Evolutionary conservation across 1,140 invertebrate genomes (phyloP), one percentile per base, ranked within the genome.

Genomic region (Aphelenchoides avenae): DNA sequence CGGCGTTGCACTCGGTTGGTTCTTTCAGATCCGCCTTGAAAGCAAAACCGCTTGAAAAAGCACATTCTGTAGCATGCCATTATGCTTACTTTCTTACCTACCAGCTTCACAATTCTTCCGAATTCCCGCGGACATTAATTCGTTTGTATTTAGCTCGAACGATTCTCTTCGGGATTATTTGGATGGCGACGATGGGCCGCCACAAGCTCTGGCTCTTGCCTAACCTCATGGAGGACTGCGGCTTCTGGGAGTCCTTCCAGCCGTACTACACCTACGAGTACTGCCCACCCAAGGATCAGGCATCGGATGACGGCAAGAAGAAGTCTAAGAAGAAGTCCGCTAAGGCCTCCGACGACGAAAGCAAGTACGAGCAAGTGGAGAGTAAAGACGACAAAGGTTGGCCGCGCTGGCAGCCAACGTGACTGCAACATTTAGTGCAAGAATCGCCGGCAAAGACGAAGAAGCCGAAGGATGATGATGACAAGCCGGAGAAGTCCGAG

Each of bases 181-280:
- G 92, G 91, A 71, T 87, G 1, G 64, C 89, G 1, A 91, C 90
- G 0, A 80, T 91, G 49, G 91, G 92, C 2, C 85, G 87, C 75
- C 87, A 95, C 79, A 90, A 95, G 75, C 84, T 99, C 47, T 97
- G 93, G 91, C 83, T 98, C 46, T 82, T 99, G 56, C 94, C 94
- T 0, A 98, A 98, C 82, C 82, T 99, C 20, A 94, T 91, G 1
- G 93, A 97, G 80, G 94, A 98, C 81, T 93, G 96, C 41, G 91
- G 94, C 31, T 94, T 98, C 82, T 89, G 97, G 54, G 92, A 93
- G 36, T 96, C 92, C 1, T 99, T 99, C 80, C 91, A 89, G 86
- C 94, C 94, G 26, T 81, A 96, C 1, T 98, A 96, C 82, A 87
- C 78, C 43, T 77, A 79, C 64, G 77, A 18, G 61, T 37, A n/a